Base-by-base conservation (phyloP, 2,797 vertebrate genomes). In the Varecia variegata region DNA sequence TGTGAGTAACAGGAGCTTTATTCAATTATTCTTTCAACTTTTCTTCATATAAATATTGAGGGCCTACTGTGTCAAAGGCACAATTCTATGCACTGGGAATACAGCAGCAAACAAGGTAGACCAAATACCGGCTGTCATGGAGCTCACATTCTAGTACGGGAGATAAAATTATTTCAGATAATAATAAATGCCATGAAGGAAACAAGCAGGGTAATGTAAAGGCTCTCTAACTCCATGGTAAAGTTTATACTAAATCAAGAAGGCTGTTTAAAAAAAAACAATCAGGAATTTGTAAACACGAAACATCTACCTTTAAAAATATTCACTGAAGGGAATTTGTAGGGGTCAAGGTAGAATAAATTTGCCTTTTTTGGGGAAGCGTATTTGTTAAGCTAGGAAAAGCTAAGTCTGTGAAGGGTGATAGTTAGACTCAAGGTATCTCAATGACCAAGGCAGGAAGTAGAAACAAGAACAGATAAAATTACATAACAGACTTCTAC, bases 221-320 rank as follows among this genome's bases (percentile, higher is more conserved):
- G 74, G 30, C 14, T 91, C 60, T 85, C 2, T 82, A 80, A 91
- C 67, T 56, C 52, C 52, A 84, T 68, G 85, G 43, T 70, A 62
- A 56, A 68, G 27, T 76, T 77, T 77, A 92, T 5, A 87, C 17
- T 65, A 82, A 77, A 93, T 20, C 43, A 81, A 25, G 38, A 45
- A 56, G 43, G 21, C 25, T 90, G n/a, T n/a, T 88, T 52, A 47
- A n/a, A 50, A 50, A n/a, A 70, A 71, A 88, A 89, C 17, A 35
- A 70, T 60, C 25, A 89, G 60, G 25, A 90, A 94, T 77, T 90
- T 94, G 43, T 7, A 90, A 87, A 43, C 65, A 35, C 65, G 38
- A 92, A 89, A 81, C 20, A 30, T 88, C 17, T 76, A 88, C 35
- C 32, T 73, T 89, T 68, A 77, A 88, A 85, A 88, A 88, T 79